These are phyloP conservation scores for Petrocephalus zakoni DNA, from an alignment of 2,113 vertebrate genomes.

Conservation along the genomic window DNA sequence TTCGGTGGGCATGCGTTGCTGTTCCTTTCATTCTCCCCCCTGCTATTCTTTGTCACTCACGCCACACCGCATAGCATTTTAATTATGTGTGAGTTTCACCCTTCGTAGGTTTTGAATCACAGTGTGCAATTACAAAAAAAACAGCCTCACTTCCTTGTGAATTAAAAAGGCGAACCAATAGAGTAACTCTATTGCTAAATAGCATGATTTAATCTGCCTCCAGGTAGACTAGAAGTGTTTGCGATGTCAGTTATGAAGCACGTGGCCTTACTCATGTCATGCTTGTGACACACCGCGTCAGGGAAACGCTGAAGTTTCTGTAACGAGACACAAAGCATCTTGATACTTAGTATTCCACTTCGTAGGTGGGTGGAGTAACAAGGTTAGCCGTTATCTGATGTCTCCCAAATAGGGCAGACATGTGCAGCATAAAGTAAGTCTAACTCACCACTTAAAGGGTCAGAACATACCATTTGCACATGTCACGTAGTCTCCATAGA, in stretches of 20 bases:
- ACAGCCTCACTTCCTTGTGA: background rate
- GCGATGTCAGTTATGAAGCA: background rate
- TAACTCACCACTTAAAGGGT: background rate
- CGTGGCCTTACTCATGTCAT: background rate
- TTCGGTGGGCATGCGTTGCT: background rate
- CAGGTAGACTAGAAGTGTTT: background rate
- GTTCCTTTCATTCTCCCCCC: background rate
- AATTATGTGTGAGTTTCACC: background rate
- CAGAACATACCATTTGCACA: background rate
- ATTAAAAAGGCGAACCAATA: background rate
- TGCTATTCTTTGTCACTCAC: slow-evolving; percentile 1
- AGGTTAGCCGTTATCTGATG: background rate
- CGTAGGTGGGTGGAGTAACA: background rate
- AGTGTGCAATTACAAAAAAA: background rate
- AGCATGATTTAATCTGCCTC: background rate
- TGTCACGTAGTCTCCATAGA: background rate
- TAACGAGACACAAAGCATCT: background rate
- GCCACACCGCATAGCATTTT: background rate
- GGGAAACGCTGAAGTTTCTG: background rate
- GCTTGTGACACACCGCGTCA: too few species aligned
- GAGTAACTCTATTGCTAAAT: background rate
- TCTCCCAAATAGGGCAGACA: background rate
- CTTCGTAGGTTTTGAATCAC: background rate
- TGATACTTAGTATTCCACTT: background rate
- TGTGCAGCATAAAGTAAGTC: background rate